Conservation (phyloP, 2,888 invertebrate genomes). For the Leptinotarsa haldemani region DNA sequence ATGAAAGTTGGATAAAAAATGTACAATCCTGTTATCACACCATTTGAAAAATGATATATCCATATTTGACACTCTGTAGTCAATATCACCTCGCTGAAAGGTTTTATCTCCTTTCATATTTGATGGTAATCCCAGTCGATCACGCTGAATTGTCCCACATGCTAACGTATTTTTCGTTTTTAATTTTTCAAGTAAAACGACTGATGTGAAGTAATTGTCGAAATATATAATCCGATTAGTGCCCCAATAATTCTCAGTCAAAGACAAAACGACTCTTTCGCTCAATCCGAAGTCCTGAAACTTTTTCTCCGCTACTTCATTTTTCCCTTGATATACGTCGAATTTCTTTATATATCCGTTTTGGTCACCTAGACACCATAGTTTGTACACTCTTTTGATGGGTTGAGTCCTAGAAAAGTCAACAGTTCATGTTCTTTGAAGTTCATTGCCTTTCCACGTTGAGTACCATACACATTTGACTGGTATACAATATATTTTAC, state of each 20-base stretch:
- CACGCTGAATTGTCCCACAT: slow-evolving; percentile 32
- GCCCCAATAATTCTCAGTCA: slow-evolving; percentile 26
- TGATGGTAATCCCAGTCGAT: slow-evolving; percentile 29
- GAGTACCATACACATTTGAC: slow-evolving; percentile 26
- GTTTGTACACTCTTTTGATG: slow-evolving; percentile 22
- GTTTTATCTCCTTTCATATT: slow-evolving; percentile 31
- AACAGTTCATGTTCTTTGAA: slow-evolving; percentile 26
- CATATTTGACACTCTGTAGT: slow-evolving; percentile 26
- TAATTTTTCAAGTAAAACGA: slow-evolving; percentile 30
- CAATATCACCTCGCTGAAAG: slow-evolving; percentile 25
- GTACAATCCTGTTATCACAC: slow-evolving; percentile 28
- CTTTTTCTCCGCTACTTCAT: slow-evolving; percentile 13
- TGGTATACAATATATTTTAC: slow-evolving; percentile 30
- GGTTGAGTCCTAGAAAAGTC: slow-evolving; percentile 29
- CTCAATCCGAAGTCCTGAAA: slow-evolving; percentile 22
- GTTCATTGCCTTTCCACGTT: slow-evolving; percentile 26
- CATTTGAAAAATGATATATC: slow-evolving; percentile 29
- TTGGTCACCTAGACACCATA: slow-evolving; percentile 24
- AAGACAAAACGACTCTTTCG: slow-evolving; percentile 16
- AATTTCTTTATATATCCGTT: slow-evolving; percentile 11
- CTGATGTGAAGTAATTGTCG: slow-evolving; percentile 26
- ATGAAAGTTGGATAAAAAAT: slow-evolving; percentile 34
- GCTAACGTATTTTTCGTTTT: slow-evolving; percentile 30
- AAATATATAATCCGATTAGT: slow-evolving; percentile 25
- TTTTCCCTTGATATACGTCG: slow-evolving; percentile 8